Conservation (phyloP, 2,888 invertebrate genomes). For the Xylota sylvarum region DNA sequence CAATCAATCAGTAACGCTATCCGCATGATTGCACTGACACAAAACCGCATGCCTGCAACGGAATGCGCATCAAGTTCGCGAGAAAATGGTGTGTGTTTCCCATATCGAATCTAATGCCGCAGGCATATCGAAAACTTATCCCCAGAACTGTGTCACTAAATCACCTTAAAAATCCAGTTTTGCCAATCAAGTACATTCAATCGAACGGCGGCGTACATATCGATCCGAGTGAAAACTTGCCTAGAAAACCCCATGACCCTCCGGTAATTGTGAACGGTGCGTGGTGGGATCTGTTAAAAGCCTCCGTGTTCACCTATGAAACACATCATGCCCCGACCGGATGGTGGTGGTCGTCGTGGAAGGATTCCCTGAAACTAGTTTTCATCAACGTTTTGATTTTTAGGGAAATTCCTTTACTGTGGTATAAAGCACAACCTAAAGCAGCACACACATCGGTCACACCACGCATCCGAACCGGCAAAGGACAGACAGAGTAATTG, state of each 20-base stretch:
- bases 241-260: slow-evolving; percentile 4
- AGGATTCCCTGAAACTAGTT: slow-evolving; percentile 27
- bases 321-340: neutral
- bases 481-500: slow-evolving; percentile 38
- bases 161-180: slow-evolving; percentile 17
- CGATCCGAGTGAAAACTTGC: slow-evolving; percentile 20
- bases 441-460: slow-evolving; percentile 5
- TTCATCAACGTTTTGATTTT: slow-evolving; percentile 61
- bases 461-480: slow-evolving; percentile 1
- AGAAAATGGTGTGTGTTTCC: slow-evolving; percentile 3
- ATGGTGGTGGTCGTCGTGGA: neutral
- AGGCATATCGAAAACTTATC: slow-evolving; percentile 5
- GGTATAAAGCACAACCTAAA: neutral
- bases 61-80: slow-evolving; percentile 1
- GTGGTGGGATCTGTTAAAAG: slow-evolving; percentile 27
- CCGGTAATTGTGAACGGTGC: slow-evolving; percentile 10
- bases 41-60: slow-evolving; percentile 44
- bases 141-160: slow-evolving; percentile 20
- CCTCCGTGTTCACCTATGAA: slow-evolving; percentile 9
- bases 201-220: slow-evolving; percentile 33
- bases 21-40: slow-evolving; percentile 44
- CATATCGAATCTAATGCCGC: slow-evolving; percentile 3
- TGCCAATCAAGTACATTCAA: slow-evolving; percentile 47
- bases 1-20: slow-evolving; percentile 62
- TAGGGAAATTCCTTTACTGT: slow-evolving; percentile 8